Base-by-base conservation (phyloP, 2,888 invertebrate species). In the Meandrusa payeni region DNA sequence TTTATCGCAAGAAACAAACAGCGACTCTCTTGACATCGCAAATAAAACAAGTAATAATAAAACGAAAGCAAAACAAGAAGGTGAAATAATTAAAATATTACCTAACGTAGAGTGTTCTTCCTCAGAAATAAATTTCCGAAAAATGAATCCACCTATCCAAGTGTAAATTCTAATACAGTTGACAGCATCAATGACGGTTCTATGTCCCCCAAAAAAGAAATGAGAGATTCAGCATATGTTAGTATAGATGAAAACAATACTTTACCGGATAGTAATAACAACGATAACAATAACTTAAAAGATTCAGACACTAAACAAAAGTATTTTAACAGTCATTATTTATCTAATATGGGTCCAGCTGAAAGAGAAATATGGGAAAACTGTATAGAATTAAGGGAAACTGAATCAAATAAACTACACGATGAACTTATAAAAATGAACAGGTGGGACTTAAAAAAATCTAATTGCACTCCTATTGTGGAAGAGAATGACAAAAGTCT, bases 201-300 rank as follows among this genome's bases (percentile, higher is more conserved):
- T 54, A 52, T 64, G 7, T 70, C 77, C 28, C 71, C 78, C 15
- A 74, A 70, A 55, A 85, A 76, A 70, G 88, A 89, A 49, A 73
- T 74, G 47, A 86, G 88, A 82, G 89, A 89, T 64, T 89, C 89
- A 4, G 89, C 89, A 5, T 89, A 89, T 53, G 83, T 89, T 52
- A 89, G 89, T 69, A 88, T 89, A 48, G 89, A 89, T 52, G 89
- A 89, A 45, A 78, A 64, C 50, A 83, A 75, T 54, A 73, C 76
- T 57, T 77, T 82, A 3, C 77, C 87, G 23, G 88, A 87, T 55
- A 79, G 52, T 47, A 85, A 81, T 50, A 76, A 75, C 52, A 83
- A 76, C 54, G 81, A 78, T 52, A 76, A 76, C 50, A 74, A 64
- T 54, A 59, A 57, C 31, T 53, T 69, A 24, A 48, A 29, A 9